Evolutionary conservation across 2,113 vertebrate species (phyloP), one percentile per base, ranked within the genome.

Genomic region (Falcunculus frontatus): DNA sequence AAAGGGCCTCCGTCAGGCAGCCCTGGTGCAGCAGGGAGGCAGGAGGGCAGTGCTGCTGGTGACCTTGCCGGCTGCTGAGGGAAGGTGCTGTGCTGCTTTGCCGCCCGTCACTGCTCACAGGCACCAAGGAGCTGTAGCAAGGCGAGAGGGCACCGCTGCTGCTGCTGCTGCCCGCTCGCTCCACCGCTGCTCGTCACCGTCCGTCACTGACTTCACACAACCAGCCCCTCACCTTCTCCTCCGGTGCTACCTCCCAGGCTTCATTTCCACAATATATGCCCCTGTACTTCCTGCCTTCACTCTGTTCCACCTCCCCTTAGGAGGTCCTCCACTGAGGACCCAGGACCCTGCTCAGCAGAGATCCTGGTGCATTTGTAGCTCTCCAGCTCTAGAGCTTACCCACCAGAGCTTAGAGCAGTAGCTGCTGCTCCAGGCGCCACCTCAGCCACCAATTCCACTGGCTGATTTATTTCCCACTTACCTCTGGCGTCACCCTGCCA

Each of bases 241-340:
- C 47, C 11, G 12, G 1, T 11, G 30, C 7, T 35, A 27, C 8
- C 18, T 60, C 13, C 7, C 18, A 59, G 60, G 25, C 26, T 68
- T 22, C 49, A 22, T 16, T 68, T 63, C 25, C 30, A 13, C 32
- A 27, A 33, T 7, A 9, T 7, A 27, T 8, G n/a, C 6, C 20
- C 46, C 35, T 42, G 16, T 7, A 56, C 13, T 27, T 37, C 37
- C 30, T 73, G 22, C 10, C 17, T 72, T 72, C n/a, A 26, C 25
- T 32, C 42, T 42, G 26, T 50, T 30, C 35, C 62, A 41, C 44
- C 10, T 85, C 2, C 16, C 4, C 6, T 6, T 11, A 3, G n/a
- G n/a, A n/a, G n/a, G n/a, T n/a, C n/a, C n/a, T 11, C 23, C 20
- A 21, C 0, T 20, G 47, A 80, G 42, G 16, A 35, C 3, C 10